phyloP scores from a whole-genome alignment of 2,888 invertebrate genomes.

The Linnaemya tessellans region DNA sequence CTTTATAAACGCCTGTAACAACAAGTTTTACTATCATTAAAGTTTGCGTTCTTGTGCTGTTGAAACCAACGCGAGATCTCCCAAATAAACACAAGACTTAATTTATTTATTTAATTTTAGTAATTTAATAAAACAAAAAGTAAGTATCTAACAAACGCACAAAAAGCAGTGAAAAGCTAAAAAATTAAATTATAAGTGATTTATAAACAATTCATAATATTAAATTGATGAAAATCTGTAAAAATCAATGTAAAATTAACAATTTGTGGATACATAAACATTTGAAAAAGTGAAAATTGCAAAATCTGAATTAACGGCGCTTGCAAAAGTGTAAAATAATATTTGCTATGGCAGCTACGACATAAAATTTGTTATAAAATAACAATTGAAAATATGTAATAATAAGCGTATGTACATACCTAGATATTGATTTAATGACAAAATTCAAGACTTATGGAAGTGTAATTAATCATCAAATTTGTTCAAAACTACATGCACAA shows the following conservation, averaged over 20 bases:
- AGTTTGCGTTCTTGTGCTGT: slow-evolving; percentile 83
- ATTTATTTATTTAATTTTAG: slow-evolving; percentile 83
- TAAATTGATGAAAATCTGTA: slow-evolving; percentile 37
- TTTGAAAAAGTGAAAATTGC: slow-evolving; percentile 3
- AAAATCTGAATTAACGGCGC: not conserved
- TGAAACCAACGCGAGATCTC: slow-evolving; percentile 77
- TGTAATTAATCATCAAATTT: too few relatives aligned
- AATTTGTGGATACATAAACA: slow-evolving; percentile 30
- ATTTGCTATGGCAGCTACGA: too few relatives aligned
- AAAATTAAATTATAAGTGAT: slow-evolving; percentile 14
- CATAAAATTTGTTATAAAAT: too few relatives aligned
- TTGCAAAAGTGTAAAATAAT: not conserved
- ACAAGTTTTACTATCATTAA: slow-evolving; percentile 83
- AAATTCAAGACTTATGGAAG: too few relatives aligned
- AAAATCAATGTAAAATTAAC: slow-evolving; percentile 32
- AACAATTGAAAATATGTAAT: too few relatives aligned
- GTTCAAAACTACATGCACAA: too few relatives aligned
- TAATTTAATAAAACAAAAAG: slow-evolving; percentile 77
- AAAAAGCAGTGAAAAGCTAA: slow-evolving; percentile 42
- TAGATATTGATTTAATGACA: too few relatives aligned
- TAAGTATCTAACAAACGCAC: slow-evolving; percentile 71
- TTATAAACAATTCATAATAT: not conserved
- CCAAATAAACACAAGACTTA: slow-evolving; percentile 79
- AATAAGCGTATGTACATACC: too few relatives aligned
- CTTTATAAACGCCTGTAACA: slow-evolving; percentile 82